phyloP scores from a whole-genome alignment of 2,113 vertebrate species.

The Carlito syrichta region DNA sequence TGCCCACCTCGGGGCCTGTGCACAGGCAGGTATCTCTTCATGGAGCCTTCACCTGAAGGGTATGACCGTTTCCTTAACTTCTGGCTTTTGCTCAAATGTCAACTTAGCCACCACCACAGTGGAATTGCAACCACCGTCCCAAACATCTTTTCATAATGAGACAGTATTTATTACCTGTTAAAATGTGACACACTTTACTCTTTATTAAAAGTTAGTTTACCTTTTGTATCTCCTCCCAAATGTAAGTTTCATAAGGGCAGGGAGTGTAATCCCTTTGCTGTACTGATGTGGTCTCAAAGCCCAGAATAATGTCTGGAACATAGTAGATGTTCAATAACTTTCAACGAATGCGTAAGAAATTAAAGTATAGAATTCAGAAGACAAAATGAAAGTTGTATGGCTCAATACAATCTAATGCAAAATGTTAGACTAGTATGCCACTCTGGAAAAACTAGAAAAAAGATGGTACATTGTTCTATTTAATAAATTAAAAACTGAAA shows the following conservation, averaged over 20 bases:
- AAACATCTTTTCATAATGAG: not conserved
- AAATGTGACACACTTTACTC: no score
- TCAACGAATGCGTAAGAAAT: not conserved
- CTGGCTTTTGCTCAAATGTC: not conserved
- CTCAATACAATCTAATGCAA: not conserved
- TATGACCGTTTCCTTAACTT: not conserved
- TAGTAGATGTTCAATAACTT: not conserved
- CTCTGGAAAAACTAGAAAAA: not conserved
- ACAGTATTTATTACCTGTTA: not conserved
- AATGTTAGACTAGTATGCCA: not conserved
- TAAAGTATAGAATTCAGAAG: not conserved
- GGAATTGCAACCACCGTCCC: not conserved
- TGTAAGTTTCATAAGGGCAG: not conserved
- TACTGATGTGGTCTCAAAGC: not conserved
- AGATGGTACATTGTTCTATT: not conserved
- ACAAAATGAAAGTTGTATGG: not conserved
- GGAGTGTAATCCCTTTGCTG: not conserved
- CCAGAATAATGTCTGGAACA: not conserved
- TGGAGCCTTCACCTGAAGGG: not conserved
- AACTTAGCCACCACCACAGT: not conserved
- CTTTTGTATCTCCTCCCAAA: not conserved
- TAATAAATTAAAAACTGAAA: not conserved
- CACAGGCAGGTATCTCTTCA: not conserved
- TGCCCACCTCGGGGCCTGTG: fast-evolving
- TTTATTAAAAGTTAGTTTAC: not conserved